Percentiles rank a stretch among this genome's conserved stretches.
phyloP scores from a whole-genome alignment of 2,797 vertebrate species.

The Karalla daura region DNA sequence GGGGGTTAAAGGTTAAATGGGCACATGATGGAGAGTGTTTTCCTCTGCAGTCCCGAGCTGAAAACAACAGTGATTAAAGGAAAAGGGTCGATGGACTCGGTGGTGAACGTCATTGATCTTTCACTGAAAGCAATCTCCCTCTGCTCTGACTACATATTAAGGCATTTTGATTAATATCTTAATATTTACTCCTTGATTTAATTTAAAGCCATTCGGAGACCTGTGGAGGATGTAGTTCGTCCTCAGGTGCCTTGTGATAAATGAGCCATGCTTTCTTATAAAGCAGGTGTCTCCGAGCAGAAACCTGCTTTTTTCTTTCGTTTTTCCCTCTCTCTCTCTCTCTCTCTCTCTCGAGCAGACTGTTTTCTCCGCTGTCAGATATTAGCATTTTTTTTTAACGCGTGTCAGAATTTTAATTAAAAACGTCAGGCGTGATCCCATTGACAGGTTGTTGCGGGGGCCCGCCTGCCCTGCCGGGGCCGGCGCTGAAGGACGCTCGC shows the following conservation, averaged over 20 bases:
- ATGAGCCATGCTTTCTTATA: neutral
- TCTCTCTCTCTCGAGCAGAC: conserved; percentile 15
- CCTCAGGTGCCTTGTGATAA: neutral
- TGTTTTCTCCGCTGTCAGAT: conserved; percentile 32
- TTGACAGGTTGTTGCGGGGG: conserved; percentile 42
- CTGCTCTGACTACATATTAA: conserved; percentile 14
- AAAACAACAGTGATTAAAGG: conserved; percentile 39
- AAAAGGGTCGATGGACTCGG: conserved; percentile 22
- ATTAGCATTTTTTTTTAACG: conserved; percentile 19
- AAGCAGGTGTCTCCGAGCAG: too few relatives aligned
- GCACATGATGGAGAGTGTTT: conserved; percentile 16
- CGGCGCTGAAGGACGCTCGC: conserved; percentile 44
- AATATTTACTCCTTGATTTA: conserved; percentile 33
- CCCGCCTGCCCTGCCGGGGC: neutral
- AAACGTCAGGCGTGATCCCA: conserved; percentile 63
- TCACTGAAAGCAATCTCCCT: conserved; percentile 17
- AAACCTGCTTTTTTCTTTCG: too few relatives aligned
- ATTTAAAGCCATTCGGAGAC: conserved; percentile 1
- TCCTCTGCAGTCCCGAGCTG: conserved; percentile 17
- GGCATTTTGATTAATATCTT: conserved; percentile 29
- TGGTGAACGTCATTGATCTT: conserved; percentile 34
- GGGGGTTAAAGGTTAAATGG: conserved; percentile 63
- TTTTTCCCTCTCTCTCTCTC: too few relatives aligned
- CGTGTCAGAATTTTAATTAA: conserved; percentile 72
- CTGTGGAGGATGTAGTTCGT: conserved; percentile 10